Conservation (phyloP, 2,113 vertebrate genomes). For the Procavia capensis region DNA sequence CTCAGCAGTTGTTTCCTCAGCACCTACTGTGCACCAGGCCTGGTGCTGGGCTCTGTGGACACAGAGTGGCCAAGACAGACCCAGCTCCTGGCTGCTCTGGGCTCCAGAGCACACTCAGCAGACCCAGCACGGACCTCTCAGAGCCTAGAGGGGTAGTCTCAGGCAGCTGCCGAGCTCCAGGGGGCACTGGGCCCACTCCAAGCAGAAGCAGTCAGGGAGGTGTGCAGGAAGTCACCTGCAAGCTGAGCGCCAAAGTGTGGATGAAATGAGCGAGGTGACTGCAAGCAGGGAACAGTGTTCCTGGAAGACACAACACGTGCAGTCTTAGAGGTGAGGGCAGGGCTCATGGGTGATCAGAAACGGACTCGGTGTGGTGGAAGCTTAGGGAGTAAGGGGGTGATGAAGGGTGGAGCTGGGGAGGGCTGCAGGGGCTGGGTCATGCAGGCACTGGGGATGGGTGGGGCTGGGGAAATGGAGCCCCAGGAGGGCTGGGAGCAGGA, state of each 20-base stretch:
- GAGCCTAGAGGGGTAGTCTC: neutral
- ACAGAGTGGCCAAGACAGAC: neutral
- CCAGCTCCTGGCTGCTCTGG: neutral
- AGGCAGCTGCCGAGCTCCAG: neutral
- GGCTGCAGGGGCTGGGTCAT: neutral
- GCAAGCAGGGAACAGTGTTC: neutral
- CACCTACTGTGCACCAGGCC: neutral
- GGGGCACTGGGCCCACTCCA: fast-evolving
- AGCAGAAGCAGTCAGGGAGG: neutral
- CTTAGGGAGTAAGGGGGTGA: neutral
- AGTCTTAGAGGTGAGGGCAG: neutral
- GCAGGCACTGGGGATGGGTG: neutral
- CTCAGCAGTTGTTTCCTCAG: neutral
- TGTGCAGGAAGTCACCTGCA: neutral
- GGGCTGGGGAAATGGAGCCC: neutral
- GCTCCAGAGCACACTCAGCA: neutral
- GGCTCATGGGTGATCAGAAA: neutral
- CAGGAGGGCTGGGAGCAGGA: neutral
- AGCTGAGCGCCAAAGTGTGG: neutral
- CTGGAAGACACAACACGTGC: neutral
- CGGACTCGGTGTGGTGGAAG: neutral
- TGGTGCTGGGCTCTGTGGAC: neutral
- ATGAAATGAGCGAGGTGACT: neutral
- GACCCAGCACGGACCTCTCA: neutral
- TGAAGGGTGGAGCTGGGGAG: neutral